Base-by-base conservation (phyloP, 1,140 invertebrate genomes). In the Zaprionus lachaisei region DNA sequence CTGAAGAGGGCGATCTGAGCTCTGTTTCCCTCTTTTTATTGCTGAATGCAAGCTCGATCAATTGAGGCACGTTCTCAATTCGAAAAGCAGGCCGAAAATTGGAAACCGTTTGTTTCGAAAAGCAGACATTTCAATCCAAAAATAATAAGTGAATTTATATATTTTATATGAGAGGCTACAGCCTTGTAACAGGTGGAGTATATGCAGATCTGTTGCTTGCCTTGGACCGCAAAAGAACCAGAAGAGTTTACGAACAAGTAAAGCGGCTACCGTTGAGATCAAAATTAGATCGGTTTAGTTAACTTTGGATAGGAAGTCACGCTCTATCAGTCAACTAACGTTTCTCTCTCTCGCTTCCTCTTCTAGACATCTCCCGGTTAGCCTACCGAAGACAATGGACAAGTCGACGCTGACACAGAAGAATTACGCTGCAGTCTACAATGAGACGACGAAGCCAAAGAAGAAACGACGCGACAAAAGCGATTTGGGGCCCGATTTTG, bases 401-500 rank as follows among this genome's bases (percentile, higher is more conserved):
- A 91, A 86, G 24, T 79, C 83, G 0, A 87, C 70, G 15, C 58
- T 92, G 5, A 83, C 91, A 6, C 85, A 92, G n/a, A 82, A 84
- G 63, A 91, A 89, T 56, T 80, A 76, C 49, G 65, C 80, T 11
- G 41, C 63, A 22, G 91, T 92, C 37, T 92, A 92, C 62, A 90
- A 92, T 58, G 85, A 65, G 37, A 92, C 91, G 7, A 92, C 91
- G 20, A 81, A 72, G 41, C 86, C 81, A 34, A 92, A 91, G 66
- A 90, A 91, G 47, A 93, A 93, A 49, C 77, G 86, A 20, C 77
- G 90, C 3, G 87, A 93, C 63, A 93, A 93, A 67, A 87, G 80
- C 67, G 91, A 93, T 67, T 62, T 93, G 66, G 92, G 92, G 1
- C 76, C 90, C 12, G 73, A 93, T 77, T 93, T 93, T 28, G 80